Base-by-base conservation (phyloP, 2,888 invertebrate genomes). In the Asteroscopus sphinx region DNA sequence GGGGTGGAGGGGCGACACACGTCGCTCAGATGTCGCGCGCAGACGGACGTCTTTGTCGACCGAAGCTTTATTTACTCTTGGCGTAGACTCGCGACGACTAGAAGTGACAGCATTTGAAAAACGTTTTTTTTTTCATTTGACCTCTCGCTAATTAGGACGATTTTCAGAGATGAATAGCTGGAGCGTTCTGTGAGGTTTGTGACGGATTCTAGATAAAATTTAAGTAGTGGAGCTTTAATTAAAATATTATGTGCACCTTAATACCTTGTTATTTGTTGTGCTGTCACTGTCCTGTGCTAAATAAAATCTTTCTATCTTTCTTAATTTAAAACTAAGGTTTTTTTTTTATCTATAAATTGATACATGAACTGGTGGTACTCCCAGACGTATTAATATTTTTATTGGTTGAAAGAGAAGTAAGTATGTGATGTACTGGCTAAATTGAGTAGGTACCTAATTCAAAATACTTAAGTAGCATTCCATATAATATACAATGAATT, bases 31-130 rank as follows among this genome's bases (percentile, higher is more conserved):
- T 91, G 93, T 93, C 93, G 89, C 89, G 84, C 85, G 77, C 93
- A 93, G 93, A 93, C 92, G 91, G 91, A 93, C 93, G 93, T 93
- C 93, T 93, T 93, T 93, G 93, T 93, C 91, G 89, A 85, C 87
- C 91, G 88, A 80, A 89, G 92, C 89, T 92, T 92, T 93, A 92
- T 93, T 93, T 91, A 90, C 88, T 88, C 87, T 72, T 73, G 79
- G 80, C 86, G 81, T 71, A 52, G 76, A 72, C 88, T 85, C 87
- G 84, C 80, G 77, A 80, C 76, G 82, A 77, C 83, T 90, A 93
- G 92, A 92, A 85, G 88, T 86, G 92, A 86, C 92, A 83, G 82
- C 82, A 70, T 62, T 70, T 64, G 76, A 75, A 77, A 79, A 80
- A 77, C 66, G 76, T 80, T 80, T 81, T 82, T 84, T 80, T 66